Evolutionary conservation across 2,888 invertebrate genomes (phyloP).

Genomic region (Barypeithes pellucidus): DNA sequence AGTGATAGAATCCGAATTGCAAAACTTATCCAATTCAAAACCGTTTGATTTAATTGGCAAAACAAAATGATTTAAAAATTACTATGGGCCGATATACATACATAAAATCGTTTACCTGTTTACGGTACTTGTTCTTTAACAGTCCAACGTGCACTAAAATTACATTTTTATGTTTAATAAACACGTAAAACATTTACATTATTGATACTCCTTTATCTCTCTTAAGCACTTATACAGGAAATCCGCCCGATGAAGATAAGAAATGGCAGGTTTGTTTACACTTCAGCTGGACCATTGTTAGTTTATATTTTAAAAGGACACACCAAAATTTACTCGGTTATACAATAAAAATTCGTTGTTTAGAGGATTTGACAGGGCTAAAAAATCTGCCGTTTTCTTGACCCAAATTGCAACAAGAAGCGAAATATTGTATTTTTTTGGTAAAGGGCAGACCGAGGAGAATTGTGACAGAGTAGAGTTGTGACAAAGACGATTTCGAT

Average conservation of each 20-base stretch:
- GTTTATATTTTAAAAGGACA: constrained; percentile 6
- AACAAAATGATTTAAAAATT: background rate
- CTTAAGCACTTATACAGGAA: constrained; percentile 46
- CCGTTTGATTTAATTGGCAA: too few species aligned
- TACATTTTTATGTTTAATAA: constrained; percentile 29
- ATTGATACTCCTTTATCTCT: constrained; percentile 42
- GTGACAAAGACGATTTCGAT: too few species aligned
- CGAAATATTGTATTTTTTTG: too few species aligned
- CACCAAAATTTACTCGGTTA: constrained; percentile 21
- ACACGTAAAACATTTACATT: constrained; percentile 36
- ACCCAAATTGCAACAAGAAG: too few species aligned
- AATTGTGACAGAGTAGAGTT: too few species aligned
- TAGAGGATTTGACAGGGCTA: too few species aligned
- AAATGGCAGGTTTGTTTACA: constrained; percentile 40
- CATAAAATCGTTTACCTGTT: constrained; percentile 12
- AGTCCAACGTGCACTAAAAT: constrained; percentile 10
- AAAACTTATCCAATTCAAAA: too few species aligned
- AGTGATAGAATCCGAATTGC: too few species aligned
- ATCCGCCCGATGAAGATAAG: constrained; percentile 41
- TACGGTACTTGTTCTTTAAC: background rate
- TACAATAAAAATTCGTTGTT: too few species aligned
- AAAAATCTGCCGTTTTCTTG: too few species aligned
- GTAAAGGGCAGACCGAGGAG: too few species aligned
- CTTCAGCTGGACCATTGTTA: constrained; percentile 34
- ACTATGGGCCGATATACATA: constrained; percentile 2